These are phyloP conservation scores for Tauraco erythrolophus DNA, from an alignment of 2,113 vertebrate genomes.

Conservation along the genomic window DNA sequence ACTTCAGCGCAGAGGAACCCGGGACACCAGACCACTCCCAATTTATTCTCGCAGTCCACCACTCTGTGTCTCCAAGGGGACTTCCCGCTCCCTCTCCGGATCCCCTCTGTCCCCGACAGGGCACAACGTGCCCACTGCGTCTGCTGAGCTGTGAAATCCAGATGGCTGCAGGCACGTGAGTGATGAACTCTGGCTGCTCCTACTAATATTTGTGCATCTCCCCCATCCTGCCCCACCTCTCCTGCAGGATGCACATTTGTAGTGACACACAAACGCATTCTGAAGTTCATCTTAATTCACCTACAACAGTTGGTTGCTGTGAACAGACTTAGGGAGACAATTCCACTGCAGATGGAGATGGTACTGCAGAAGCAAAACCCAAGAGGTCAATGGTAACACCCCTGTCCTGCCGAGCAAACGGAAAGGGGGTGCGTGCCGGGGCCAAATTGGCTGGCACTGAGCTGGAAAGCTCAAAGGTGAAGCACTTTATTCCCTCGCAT, in stretches of 20 bases:
- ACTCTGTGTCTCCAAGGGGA: not conserved
- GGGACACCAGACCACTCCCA: too few species aligned
- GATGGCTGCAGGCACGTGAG: constrained; percentile 55
- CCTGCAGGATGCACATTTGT: not conserved
- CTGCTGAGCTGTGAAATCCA: constrained; percentile 50
- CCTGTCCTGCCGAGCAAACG: not conserved
- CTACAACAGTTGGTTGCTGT: not conserved
- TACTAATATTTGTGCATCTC: constrained; percentile 15
- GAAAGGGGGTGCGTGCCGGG: not conserved
- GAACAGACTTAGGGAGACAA: not conserved
- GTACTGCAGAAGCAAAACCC: not conserved
- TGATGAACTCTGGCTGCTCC: constrained; percentile 30
- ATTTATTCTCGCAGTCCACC: not conserved
- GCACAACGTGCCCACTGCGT: not conserved
- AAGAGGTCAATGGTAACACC: not conserved
- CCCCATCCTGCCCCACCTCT: not conserved
- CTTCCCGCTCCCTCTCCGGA: not conserved
- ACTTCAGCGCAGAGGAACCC: not conserved
- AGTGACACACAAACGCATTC: not conserved
- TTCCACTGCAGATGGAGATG: not conserved
- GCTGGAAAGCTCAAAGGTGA: not conserved
- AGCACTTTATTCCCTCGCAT: not conserved
- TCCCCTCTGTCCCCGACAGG: not conserved
- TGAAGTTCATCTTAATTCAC: not conserved
- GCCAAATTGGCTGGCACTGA: not conserved